These are phyloP conservation scores for Mythimna albipuncta DNA, from an alignment of 2,888 invertebrate species.

Conservation along the genomic window DNA sequence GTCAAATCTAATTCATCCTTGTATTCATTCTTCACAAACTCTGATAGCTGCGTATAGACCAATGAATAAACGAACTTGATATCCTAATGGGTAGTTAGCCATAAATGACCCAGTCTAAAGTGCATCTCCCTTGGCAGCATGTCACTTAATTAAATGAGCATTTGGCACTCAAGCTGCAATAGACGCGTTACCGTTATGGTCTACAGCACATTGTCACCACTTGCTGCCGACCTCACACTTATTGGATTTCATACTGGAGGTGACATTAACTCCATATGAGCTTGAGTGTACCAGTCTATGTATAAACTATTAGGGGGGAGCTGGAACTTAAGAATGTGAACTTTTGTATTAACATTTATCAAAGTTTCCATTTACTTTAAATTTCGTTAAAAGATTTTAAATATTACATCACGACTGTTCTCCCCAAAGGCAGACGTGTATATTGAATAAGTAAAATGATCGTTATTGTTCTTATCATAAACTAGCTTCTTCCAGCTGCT, in stretches of 20 bases:
- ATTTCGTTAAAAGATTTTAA: not conserved
- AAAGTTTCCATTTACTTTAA: not conserved
- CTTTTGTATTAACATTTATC: constrained; percentile 8
- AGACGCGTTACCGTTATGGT: constrained; percentile 62
- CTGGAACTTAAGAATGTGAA: not conserved
- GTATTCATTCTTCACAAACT: not conserved
- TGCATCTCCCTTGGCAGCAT: constrained; percentile 55
- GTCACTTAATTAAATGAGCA: constrained; percentile 76
- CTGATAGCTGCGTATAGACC: not conserved
- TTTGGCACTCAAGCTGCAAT: constrained; percentile 72
- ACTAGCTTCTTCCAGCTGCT: too few relatives aligned
- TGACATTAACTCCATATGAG: constrained; percentile 60
- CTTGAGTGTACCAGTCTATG: constrained; percentile 19
- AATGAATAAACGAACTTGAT: constrained; percentile 6
- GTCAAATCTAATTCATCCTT: too few relatives aligned
- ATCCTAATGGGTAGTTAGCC: constrained; percentile 24
- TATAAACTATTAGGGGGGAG: constrained; percentile 21
- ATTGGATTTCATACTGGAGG: constrained; percentile 71
- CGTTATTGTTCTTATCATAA: too few relatives aligned
- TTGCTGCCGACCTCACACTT: constrained; percentile 72
- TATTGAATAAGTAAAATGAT: not conserved
- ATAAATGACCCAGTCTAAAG: constrained; percentile 27
- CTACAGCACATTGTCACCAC: constrained; percentile 76
- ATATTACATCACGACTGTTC: not conserved
- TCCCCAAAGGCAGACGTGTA: not conserved